A percentile compares a stretch with the other conserved stretches of the same genome.
Evolutionary conservation across 2,888 invertebrate species (phyloP).

Genomic region (Podabrus alpinus): DNA sequence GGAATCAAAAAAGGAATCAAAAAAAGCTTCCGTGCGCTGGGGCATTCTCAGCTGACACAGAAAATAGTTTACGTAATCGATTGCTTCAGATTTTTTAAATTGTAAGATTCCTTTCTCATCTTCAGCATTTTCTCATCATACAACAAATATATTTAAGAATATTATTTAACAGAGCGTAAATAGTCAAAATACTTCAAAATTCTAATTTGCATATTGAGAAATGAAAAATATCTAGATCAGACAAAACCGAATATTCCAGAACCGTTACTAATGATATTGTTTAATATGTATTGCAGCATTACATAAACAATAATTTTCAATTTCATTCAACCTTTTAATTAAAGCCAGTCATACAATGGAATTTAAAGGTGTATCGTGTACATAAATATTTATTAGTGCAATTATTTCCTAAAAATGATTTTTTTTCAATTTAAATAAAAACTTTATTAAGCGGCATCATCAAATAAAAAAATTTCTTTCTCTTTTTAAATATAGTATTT

Average conservation of each 20-base stretch:
- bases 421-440: neutral
- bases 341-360: neutral
- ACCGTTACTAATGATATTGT: neutral
- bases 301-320: neutral
- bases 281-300: neutral
- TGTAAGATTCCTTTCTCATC: neutral
- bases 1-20: no score
- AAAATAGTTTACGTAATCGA: neutral
- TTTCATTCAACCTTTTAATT: neutral
- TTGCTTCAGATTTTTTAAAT: neutral
- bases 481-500: neutral
- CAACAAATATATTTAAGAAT: neutral
- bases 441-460: neutral
- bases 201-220: neutral
- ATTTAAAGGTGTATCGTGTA: neutral
- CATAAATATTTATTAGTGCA: neutral
- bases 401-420: neutral
- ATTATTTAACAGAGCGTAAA: neutral
- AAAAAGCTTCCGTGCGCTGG: no score
- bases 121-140: neutral
- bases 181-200: neutral
- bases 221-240: neutral
- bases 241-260: neutral
- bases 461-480: neutral
- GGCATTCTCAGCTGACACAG: neutral